Evolutionary conservation across 2,888 invertebrate species (phyloP).

Genomic region (Drosophila lutescens): DNA sequence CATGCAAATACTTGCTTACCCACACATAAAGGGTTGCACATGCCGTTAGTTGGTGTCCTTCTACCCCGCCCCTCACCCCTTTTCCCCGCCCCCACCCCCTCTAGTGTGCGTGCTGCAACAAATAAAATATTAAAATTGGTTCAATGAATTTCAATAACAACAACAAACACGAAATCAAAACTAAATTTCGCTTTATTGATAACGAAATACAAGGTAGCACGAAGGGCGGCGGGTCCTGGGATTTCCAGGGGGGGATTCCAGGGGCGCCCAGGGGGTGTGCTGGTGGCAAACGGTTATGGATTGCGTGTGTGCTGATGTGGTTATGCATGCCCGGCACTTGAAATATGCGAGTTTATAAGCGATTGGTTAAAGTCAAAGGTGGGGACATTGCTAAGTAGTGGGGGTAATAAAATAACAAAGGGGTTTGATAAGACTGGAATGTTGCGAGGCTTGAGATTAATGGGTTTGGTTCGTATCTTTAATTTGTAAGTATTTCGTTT

Average conservation of each 20-base stretch:
- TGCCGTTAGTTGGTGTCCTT: conserved; percentile 63
- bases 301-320: conserved; percentile 58
- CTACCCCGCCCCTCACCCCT: conserved; percentile 23
- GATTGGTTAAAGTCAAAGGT: conserved; percentile 22
- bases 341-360: conserved; percentile 50
- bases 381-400: background rate
- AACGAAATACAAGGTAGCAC: conserved; percentile 72
- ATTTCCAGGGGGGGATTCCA: background rate
- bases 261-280: background rate
- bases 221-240: conserved; percentile 7
- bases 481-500: conserved; percentile 1
- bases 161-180: conserved; percentile 80
- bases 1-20: conserved; percentile 21
- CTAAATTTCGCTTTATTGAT: conserved; percentile 81
- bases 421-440: background rate
- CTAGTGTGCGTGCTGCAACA: conserved; percentile 65
- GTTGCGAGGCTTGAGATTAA: background rate
- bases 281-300: conserved; percentile 25
- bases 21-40: conserved; percentile 71
- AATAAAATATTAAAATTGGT: conserved; percentile 81
- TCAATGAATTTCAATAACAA: conserved; percentile 81
- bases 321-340: conserved; percentile 59
- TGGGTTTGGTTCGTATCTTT: background rate
- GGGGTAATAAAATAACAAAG: background rate
- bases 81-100: conserved; percentile 31